Conservation (phyloP, 2,888 invertebrate genomes). For the Nomada hirtipes region DNA sequence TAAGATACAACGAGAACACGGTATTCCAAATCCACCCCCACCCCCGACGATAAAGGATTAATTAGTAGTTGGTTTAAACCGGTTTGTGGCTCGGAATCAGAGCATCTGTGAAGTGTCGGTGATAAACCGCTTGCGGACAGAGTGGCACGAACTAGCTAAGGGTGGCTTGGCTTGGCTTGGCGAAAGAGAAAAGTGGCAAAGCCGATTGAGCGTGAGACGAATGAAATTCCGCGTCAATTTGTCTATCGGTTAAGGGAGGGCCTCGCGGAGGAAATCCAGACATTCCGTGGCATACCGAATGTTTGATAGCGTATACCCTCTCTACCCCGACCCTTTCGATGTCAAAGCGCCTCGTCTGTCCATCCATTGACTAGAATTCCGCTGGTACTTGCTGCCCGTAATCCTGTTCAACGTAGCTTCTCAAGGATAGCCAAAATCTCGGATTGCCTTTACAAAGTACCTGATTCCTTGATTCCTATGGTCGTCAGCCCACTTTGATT, state of each 20-base stretch:
- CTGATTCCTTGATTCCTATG: constrained; percentile 33
- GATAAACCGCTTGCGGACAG: constrained; percentile 73
- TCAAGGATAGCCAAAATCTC: constrained; percentile 66
- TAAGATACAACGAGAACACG: neutral
- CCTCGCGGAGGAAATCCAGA: constrained; percentile 59
- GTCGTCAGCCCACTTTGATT: constrained; percentile 16
- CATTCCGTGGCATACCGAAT: constrained; percentile 77
- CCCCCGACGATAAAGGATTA: constrained; percentile 59
- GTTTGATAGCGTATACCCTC: constrained; percentile 81
- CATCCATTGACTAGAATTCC: constrained; percentile 73
- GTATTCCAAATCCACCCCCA: constrained; percentile 41
- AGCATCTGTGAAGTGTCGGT: constrained; percentile 67
- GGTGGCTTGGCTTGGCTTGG: constrained; percentile 48
- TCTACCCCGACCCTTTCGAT: constrained; percentile 60
- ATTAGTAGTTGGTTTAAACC: constrained; percentile 63
- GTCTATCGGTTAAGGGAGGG: constrained; percentile 73
- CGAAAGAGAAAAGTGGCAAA: constrained; percentile 56
- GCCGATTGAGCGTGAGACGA: constrained; percentile 76
- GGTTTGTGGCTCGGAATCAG: constrained; percentile 63
- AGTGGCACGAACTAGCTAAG: constrained; percentile 41
- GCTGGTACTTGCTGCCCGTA: constrained; percentile 65
- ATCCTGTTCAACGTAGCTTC: constrained; percentile 61
- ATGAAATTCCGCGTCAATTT: constrained; percentile 81
- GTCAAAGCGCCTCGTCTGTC: constrained; percentile 76
- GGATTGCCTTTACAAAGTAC: constrained; percentile 54